Evolutionary conservation across 2,888 invertebrate genomes (phyloP), one percentile per base, ranked within the genome.

Genomic region (Nesidiocoris tenuis): DNA sequence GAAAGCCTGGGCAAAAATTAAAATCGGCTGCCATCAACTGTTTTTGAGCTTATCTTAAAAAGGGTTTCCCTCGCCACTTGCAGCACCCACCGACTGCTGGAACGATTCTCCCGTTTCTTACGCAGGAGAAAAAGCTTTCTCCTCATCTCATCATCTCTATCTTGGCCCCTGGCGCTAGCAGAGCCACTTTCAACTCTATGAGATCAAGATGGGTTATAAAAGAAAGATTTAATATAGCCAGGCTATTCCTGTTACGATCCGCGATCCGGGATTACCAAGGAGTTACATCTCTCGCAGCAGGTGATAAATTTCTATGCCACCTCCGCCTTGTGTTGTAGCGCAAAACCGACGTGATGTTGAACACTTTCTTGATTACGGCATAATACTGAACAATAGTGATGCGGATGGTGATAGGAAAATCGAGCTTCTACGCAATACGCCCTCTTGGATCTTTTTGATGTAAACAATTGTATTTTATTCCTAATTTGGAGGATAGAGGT

Each of bases 21-120:
- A 67, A 67, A 67, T 67, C 55, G 67, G 67, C 67, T 67, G 21
- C 67, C 67, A 67, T 67, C 67, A 67, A 67, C 67, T 67, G 67
- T 67, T 67, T 67, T 67, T 67, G 67, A 67, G 67, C 67, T 67
- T 67, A 67, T 67, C 67, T 67, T 67, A 67, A 67, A 67, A 67
- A 55, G 55, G 17, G 39, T 56, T 19, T 55, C 55, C 65, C 18
- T n/a, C 17, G 25, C 63, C 1, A 5, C 63, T n/a, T 39, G 5
- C 39, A 39, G 39, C 39, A 39, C 39, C 39, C 39, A 7, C 39
- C 12, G n/a, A n/a, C n/a, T n/a, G n/a, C 39, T 3, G 18, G 39
- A 65, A 65, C 39, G 39, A 39, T 24, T 25, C 65, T 39, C 19
- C 25, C 39, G 65, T 65, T 65, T 65, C 65, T 65, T 65, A 39